phyloP scores from a whole-genome alignment of 2,888 invertebrate species.

The Aphelenchoides bicaudatus region DNA sequence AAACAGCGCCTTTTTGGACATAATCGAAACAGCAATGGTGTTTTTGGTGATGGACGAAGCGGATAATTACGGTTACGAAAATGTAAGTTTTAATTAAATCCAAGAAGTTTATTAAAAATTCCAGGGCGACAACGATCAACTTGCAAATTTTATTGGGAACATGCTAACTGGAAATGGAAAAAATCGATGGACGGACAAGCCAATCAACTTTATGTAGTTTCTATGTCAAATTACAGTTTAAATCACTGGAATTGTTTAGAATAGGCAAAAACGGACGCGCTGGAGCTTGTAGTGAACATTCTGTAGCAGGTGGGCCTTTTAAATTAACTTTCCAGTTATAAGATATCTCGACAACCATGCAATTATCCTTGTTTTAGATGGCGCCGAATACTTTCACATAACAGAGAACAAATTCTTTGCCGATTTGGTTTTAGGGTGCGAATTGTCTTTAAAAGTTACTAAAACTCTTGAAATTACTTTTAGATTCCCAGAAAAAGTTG shows the following conservation, averaged over 20 bases:
- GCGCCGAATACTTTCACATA: slow-evolving; percentile 51
- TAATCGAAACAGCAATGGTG: slow-evolving; percentile 46
- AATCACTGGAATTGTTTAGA: neutral
- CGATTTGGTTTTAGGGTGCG: slow-evolving; percentile 5
- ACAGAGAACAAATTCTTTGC: slow-evolving; percentile 39
- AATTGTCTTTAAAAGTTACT: no score
- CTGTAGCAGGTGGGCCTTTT: no score
- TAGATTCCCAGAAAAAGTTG: slow-evolving; percentile 22
- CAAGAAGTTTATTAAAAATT: neutral
- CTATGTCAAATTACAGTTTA: neutral
- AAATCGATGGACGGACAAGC: slow-evolving; percentile 56
- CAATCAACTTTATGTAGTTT: slow-evolving; percentile 47
- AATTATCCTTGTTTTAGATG: no score
- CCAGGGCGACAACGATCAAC: slow-evolving; percentile 8
- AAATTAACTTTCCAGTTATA: no score
- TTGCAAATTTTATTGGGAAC: slow-evolving; percentile 36
- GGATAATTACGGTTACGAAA: slow-evolving; percentile 8
- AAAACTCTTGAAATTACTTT: neutral
- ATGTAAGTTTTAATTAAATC: no score
- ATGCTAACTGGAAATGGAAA: slow-evolving; percentile 49
- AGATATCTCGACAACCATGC: no score
- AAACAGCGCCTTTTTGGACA: slow-evolving; percentile 40
- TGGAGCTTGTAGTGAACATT: slow-evolving; percentile 51
- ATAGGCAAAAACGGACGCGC: slow-evolving; percentile 35
- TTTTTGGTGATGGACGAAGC: slow-evolving; percentile 39